These are phyloP conservation scores for Hydrolagus affinis DNA, from an alignment of 2,113 vertebrate species.

Conservation along the genomic window DNA sequence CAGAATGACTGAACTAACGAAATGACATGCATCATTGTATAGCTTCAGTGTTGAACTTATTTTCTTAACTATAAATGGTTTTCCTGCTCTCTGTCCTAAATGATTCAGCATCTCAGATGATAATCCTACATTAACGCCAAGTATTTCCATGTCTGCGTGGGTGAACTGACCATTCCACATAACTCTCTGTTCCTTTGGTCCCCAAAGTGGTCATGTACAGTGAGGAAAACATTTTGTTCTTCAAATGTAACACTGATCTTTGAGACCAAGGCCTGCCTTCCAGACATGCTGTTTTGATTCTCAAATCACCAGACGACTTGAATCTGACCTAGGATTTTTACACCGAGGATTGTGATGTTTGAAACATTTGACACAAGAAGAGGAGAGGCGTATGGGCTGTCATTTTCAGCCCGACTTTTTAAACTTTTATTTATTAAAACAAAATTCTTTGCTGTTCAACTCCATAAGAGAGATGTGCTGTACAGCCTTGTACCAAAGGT, in stretches of 20 bases:
- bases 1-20: too few relatives aligned
- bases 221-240: conserved; percentile 65
- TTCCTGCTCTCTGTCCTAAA: conserved; percentile 73
- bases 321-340: conserved; percentile 7
- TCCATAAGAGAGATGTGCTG: not conserved
- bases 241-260: conserved; percentile 56
- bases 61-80: not conserved
- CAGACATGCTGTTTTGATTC: conserved; percentile 41
- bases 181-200: conserved; percentile 76
- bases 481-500: not conserved
- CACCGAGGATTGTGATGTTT: not conserved
- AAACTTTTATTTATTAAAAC: not conserved
- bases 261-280: conserved; percentile 57
- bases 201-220: conserved; percentile 52
- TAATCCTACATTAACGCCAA: conserved; percentile 71
- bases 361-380: not conserved
- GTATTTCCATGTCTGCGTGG: conserved; percentile 69
- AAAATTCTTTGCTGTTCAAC: too few relatives aligned
- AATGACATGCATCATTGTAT: too few relatives aligned
- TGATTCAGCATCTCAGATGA: conserved; percentile 75
- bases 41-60: not conserved
- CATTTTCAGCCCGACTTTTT: too few relatives aligned
- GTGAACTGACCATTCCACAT: conserved; percentile 72
- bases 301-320: not conserved
- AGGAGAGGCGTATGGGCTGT: not conserved